phyloP scores from a whole-genome alignment of 2,113 vertebrate species.

The Leiothrix lutea region DNA sequence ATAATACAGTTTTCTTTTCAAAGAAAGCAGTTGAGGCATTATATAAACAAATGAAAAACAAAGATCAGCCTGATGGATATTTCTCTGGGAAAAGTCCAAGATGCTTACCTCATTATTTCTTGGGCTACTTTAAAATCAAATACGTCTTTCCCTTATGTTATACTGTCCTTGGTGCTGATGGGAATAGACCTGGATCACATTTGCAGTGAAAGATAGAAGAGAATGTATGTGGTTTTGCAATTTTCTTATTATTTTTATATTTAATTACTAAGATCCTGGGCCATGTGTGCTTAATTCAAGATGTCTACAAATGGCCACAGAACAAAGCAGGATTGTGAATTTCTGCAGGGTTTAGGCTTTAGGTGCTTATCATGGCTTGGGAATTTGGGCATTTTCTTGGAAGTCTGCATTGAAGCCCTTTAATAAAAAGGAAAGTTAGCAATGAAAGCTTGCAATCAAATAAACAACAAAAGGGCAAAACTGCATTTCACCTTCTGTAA shows the following conservation, averaged over 20 bases:
- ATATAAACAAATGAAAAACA: background rate
- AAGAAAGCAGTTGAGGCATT: background rate
- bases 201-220: background rate
- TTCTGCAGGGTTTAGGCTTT: background rate
- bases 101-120: background rate
- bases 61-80: background rate
- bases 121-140: background rate
- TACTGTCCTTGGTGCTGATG: background rate
- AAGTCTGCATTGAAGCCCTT: background rate
- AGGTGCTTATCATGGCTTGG: background rate
- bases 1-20: background rate
- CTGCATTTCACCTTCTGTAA: slow-evolving; percentile 15
- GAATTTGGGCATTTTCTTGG: background rate
- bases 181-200: background rate
- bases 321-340: background rate
- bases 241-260: background rate
- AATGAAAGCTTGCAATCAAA: background rate
- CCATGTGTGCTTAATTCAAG: background rate
- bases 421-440: background rate
- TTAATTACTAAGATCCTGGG: background rate
- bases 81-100: background rate
- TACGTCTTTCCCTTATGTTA: background rate
- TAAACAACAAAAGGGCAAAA: slow-evolving; percentile 28
- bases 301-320: background rate
- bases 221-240: background rate